These are phyloP conservation scores for Uromys caudimaculatus DNA, from an alignment of 2,797 vertebrate species.

Conservation along the genomic window DNA sequence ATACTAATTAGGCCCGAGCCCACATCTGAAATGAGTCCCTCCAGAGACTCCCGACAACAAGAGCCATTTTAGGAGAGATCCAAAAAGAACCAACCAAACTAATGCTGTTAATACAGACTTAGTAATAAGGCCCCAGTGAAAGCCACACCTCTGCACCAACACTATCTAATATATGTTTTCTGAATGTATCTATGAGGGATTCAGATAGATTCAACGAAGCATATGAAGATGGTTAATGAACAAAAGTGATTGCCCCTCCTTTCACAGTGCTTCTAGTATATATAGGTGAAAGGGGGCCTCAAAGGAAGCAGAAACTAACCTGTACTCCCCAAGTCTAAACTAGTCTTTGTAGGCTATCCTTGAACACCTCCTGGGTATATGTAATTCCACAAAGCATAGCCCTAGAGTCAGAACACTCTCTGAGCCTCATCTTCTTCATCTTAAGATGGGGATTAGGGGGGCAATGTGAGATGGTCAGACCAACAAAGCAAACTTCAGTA, in stretches of 20 bases:
- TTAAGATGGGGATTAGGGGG: not conserved
- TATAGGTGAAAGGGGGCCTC: not conserved
- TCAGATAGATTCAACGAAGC: not conserved
- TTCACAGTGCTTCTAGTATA: not conserved
- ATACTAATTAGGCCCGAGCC: not conserved
- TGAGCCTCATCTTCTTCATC: not conserved
- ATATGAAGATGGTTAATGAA: not conserved
- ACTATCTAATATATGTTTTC: not conserved
- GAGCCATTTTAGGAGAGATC: not conserved
- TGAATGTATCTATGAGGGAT: not conserved
- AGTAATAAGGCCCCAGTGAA: not conserved
- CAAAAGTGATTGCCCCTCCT: not conserved
- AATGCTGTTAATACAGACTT: not conserved
- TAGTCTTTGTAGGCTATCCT: not conserved
- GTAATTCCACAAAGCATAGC: not conserved
- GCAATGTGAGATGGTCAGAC: not conserved
- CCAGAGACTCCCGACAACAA: not conserved
- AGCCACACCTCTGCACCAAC: not conserved
- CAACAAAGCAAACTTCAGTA: not conserved
- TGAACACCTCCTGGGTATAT: not conserved
- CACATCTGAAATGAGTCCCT: not conserved
- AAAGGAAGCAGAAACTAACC: not conserved
- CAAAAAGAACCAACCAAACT: conserved; percentile 1
- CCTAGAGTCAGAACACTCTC: not conserved
- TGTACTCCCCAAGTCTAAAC: not conserved